Conservation (phyloP, 2,113 vertebrate species). For the Himantopus leucocephalus region DNA sequence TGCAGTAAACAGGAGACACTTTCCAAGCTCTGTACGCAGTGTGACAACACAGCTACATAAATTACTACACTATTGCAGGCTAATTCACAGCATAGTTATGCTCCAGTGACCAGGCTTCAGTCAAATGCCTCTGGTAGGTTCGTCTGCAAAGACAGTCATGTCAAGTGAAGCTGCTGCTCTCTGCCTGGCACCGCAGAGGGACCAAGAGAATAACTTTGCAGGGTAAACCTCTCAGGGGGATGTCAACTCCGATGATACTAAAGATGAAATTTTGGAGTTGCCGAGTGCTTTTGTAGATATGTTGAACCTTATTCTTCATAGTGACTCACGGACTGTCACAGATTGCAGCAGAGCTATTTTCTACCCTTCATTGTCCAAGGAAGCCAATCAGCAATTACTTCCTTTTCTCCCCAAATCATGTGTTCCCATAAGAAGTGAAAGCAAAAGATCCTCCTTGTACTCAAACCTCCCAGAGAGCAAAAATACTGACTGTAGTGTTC, state of each 20-base stretch:
- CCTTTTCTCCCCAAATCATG: neutral
- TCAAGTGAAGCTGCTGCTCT: neutral
- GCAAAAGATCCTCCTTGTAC: neutral
- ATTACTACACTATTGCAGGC: neutral
- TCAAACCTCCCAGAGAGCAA: neutral
- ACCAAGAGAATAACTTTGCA: neutral
- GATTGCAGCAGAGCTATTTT: neutral
- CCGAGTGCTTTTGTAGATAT: neutral
- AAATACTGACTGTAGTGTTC: neutral
- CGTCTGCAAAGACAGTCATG: neutral
- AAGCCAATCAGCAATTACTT: neutral
- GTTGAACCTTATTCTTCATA: neutral
- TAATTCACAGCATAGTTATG: neutral
- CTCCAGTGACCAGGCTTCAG: neutral
- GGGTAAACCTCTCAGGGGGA: neutral
- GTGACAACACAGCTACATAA: constrained; percentile 2
- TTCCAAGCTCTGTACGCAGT: neutral
- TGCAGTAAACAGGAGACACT: constrained; percentile 4
- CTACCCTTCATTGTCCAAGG: neutral
- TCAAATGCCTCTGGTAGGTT: neutral
- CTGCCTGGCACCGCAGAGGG: neutral
- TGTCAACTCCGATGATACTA: neutral
- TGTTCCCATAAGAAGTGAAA: neutral
- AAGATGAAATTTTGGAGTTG: neutral
- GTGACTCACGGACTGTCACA: neutral